Conservation (phyloP, 2,888 invertebrate genomes). For the Apodemia hepburni region DNA sequence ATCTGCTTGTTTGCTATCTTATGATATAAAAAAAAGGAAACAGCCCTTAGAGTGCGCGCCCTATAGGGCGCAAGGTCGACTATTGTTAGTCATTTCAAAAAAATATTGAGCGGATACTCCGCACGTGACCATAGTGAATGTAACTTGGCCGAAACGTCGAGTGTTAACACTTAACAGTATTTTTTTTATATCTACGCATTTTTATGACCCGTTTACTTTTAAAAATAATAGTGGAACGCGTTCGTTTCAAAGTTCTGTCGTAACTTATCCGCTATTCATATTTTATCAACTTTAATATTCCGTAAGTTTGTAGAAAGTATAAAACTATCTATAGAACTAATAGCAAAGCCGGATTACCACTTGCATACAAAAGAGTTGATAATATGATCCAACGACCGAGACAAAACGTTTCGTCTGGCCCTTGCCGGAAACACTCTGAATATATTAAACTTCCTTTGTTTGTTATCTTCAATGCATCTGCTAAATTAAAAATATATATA, state of each 20-base stretch:
- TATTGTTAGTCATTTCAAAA: no score
- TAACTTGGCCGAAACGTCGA: no score
- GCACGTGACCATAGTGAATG: no score
- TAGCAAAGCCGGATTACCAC: constrained; percentile 33
- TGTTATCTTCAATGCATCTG: constrained; percentile 33
- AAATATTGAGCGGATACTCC: no score
- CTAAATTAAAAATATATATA: constrained; percentile 22
- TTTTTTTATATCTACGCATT: no score
- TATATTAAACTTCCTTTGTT: constrained; percentile 59
- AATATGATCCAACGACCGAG: constrained; percentile 57
- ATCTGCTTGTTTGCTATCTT: no score
- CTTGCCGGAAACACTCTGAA: constrained; percentile 61
- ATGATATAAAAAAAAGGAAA: no score
- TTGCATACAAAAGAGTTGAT: constrained; percentile 62
- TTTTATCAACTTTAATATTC: constrained; percentile 1
- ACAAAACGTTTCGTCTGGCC: constrained; percentile 53
- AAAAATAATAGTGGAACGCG: no score
- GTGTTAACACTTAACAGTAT: no score
- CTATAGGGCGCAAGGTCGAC: no score
- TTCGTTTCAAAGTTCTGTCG: neutral
- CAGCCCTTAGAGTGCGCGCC: no score
- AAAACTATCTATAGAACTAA: constrained; percentile 33
- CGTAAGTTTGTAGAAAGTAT: constrained; percentile 19
- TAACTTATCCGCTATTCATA: neutral
- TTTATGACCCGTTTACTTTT: no score